A percentile compares a stretch with the other conserved stretches of the same genome.
These are phyloP conservation scores for Polymixis lichenea DNA, from an alignment of 2,888 invertebrate species.

Conservation along the genomic window DNA sequence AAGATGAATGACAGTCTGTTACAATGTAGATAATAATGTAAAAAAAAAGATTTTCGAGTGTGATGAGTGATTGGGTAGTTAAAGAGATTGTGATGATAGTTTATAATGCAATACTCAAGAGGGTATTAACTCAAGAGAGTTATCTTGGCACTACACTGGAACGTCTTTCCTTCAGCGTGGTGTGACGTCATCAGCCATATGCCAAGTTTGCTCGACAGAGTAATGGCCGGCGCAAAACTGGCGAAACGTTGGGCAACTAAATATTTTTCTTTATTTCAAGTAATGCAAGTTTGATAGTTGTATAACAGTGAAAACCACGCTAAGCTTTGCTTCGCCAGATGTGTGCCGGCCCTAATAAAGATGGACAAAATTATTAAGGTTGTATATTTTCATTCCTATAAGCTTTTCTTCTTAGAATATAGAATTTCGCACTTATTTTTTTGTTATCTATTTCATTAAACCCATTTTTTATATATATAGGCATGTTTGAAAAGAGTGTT, in stretches of 20 bases:
- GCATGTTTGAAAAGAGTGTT: constrained; percentile 35
- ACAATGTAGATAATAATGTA: constrained; percentile 49
- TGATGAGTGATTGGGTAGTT: constrained; percentile 20
- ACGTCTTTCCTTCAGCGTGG: not conserved
- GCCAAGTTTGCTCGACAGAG: constrained; percentile 1
- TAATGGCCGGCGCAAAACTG: not conserved
- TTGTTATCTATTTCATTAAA: constrained; percentile 17
- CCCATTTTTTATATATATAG: constrained; percentile 26
- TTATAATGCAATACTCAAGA: not conserved
- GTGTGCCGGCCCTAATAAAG: not conserved
- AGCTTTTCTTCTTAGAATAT: constrained; percentile 36
- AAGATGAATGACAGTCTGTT: constrained; percentile 33
- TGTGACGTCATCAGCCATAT: constrained; percentile 8
- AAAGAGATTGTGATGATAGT: constrained; percentile 5
- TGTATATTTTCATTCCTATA: constrained; percentile 55
- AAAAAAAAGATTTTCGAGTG: constrained; percentile 15
- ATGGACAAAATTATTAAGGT: constrained; percentile 14
- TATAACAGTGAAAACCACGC: not conserved
- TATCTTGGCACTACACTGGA: not conserved
- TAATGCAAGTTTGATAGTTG: not conserved
- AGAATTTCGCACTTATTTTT: constrained; percentile 28
- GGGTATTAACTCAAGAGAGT: too few relatives aligned
- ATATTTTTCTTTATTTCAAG: not conserved
- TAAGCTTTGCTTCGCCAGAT: not conserved
- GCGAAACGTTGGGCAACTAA: not conserved